Conservation (phyloP, 2,888 invertebrate species). For the Ochropleura plecta region DNA sequence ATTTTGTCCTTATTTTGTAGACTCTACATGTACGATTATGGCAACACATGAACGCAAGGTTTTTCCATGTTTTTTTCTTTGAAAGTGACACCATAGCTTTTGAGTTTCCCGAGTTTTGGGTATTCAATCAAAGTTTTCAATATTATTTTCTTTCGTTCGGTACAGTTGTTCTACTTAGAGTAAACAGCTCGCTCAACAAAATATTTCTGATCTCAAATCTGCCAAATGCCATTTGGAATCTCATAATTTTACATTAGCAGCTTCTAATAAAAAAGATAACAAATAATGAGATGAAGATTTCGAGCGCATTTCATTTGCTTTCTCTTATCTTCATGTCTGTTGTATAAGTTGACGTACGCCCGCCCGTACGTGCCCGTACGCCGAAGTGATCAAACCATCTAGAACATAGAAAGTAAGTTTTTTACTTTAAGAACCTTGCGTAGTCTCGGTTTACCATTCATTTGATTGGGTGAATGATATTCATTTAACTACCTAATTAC, state of each 20-base stretch:
- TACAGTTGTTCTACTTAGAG: neutral
- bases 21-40: neutral
- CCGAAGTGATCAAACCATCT: neutral
- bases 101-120: neutral
- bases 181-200: neutral
- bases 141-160: neutral
- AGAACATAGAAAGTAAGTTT: conserved; percentile 19
- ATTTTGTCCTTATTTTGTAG: too few species aligned
- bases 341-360: conserved; percentile 15
- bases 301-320: conserved; percentile 11
- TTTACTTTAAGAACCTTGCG: neutral
- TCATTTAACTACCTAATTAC: conserved; percentile 22
- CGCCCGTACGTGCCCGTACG: conserved; percentile 19
- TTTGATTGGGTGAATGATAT: conserved; percentile 25
- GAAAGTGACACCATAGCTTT: conserved; percentile 21
- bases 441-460: neutral
- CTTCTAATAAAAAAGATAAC: neutral
- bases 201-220: neutral
- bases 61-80: neutral
- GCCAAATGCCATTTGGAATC: neutral
- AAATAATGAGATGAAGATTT: neutral
- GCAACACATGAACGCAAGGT: neutral
- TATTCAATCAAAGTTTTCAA: neutral
- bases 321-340: conserved; percentile 30
- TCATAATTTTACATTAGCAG: neutral